These are phyloP conservation scores for Kradibia gibbosae DNA, from an alignment of 1,140 invertebrate species.

Conservation along the genomic window DNA sequence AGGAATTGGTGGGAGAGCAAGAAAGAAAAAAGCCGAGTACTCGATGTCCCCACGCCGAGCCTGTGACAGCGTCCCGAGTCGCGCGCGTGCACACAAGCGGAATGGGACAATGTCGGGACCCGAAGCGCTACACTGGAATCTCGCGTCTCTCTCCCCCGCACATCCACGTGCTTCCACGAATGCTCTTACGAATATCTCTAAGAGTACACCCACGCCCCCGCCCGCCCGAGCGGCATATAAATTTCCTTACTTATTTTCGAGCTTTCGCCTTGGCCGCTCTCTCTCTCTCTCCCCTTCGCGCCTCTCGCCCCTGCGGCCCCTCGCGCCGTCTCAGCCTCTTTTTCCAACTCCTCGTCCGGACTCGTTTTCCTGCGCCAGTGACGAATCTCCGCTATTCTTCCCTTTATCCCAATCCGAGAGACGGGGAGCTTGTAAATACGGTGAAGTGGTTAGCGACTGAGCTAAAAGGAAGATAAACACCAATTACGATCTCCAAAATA, in stretches of 20 bases:
- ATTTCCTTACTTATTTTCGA: background rate
- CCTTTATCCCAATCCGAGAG: too few species aligned
- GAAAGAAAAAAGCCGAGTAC: constrained; percentile 61
- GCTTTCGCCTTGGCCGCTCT: background rate
- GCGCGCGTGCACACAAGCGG: background rate
- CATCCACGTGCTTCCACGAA: background rate
- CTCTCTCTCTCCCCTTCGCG: background rate
- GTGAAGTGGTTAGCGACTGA: too few species aligned
- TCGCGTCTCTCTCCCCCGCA: background rate
- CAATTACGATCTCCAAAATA: too few species aligned
- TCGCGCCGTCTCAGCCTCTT: too few species aligned
- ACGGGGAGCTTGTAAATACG: too few species aligned
- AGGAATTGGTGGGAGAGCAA: constrained; percentile 55
- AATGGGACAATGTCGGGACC: background rate
- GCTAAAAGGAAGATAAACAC: too few species aligned
- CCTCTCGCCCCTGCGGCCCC: too few species aligned
- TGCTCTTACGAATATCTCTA: background rate
- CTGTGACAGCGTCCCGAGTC: background rate
- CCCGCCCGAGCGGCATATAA: background rate
- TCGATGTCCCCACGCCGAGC: constrained; percentile 55
- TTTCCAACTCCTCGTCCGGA: too few species aligned
- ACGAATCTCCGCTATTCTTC: too few species aligned
- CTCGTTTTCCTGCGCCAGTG: too few species aligned
- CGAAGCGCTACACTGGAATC: background rate
- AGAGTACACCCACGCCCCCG: too few species aligned